Base-by-base conservation (phyloP, 1,140 invertebrate species). In the Drosophila ambigua region DNA sequence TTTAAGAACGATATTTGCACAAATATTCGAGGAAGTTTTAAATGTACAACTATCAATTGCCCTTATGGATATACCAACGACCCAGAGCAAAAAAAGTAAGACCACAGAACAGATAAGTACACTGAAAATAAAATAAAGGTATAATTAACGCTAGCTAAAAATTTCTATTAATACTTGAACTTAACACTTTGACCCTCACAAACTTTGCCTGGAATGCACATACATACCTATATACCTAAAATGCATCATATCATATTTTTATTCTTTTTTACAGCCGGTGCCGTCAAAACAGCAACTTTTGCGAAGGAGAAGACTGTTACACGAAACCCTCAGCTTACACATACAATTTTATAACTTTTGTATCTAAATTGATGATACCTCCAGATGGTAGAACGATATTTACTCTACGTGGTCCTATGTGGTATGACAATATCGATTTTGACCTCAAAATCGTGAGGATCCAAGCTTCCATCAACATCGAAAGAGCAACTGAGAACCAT, bases 301-400 rank as follows among this genome's bases (percentile, higher is more conserved):
- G 97, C 80, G 93, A 93, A 9, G 91, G 94, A 2, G 93, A 94
- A 23, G 96, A 98, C 74, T 98, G 97, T 77, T 93, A 96, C 8
- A 94, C 94, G 6, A 94, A 95, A 77, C 97, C 98, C 0, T 94
- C 96, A 15, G 95, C 96, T 53, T 96, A 96, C 84, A 97, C 97
- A 5, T 98, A 95, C 93, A 98, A 98, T 92, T 99, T 97, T 91
- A 96, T 99, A 67, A 97, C 97, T 0, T 96, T 99, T 75, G 95
- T 97, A 0, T 96, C 97, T 52, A 97, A 97, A 90, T 92, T 98
- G 15, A 95, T 95, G 24, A 94, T 98, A 6, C 95, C 96, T 0
- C 83, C 92, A 2, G 92, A 91, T 65, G 95, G 94, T 5, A 93
- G 94, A 5, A 62, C 61, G 0, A 92, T 99, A 2, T 98, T 98